Conservation (phyloP, 1,140 invertebrate species). For the Dinoponera quadriceps region DNA sequence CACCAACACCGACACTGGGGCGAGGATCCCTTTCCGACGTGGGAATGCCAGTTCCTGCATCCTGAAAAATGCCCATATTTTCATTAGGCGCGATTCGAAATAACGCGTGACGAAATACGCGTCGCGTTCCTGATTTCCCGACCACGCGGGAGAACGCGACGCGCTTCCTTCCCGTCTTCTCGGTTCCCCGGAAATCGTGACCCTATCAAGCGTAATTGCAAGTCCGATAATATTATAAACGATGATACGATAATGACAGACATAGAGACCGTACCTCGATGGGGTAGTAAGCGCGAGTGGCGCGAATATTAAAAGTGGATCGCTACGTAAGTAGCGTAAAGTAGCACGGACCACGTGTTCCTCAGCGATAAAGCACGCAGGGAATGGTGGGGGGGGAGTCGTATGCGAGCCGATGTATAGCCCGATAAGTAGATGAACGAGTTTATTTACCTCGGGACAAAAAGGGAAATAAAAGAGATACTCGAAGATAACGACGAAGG, state of each 20-base stretch:
- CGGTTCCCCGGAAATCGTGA: background rate
- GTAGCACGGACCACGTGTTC: slow-evolving; percentile 51
- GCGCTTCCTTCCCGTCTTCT: no score
- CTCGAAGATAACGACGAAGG: background rate
- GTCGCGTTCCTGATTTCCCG: no score
- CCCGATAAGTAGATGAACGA: slow-evolving; percentile 24
- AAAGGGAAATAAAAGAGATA: background rate
- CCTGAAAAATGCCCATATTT: slow-evolving; percentile 79
- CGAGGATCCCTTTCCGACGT: slow-evolving; percentile 78
- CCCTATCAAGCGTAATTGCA: background rate
- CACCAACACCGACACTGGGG: slow-evolving; percentile 76
- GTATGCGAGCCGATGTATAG: slow-evolving; percentile 15
- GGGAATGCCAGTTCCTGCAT: slow-evolving; percentile 79
- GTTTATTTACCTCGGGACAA: slow-evolving; percentile 30
- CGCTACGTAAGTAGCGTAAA: slow-evolving; percentile 28
- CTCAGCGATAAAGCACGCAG: slow-evolving; percentile 25
- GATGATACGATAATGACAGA: background rate
- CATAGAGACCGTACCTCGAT: background rate
- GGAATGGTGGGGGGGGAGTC: background rate
- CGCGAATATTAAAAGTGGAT: slow-evolving; percentile 45
- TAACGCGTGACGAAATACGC: background rate
- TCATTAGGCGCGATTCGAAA: slow-evolving; percentile 16
- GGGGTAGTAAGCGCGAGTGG: background rate
- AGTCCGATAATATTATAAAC: background rate
- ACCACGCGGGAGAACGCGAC: no score